Base-by-base conservation (phyloP, 2,797 vertebrate genomes). In the Remorina albescens region DNA sequence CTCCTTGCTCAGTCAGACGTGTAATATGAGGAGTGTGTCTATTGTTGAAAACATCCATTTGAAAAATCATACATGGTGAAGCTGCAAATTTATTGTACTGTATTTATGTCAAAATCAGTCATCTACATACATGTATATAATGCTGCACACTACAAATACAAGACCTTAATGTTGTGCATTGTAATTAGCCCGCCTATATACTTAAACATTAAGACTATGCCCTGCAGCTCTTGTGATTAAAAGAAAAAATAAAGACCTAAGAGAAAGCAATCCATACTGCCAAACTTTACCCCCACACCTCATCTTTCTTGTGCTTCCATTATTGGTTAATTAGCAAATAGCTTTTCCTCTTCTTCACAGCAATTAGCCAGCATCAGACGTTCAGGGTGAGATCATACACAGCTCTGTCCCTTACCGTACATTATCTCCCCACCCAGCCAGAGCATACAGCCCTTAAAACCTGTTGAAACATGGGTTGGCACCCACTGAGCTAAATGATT, bases 281-380 rank as follows among this genome's bases (percentile, higher is more conserved):
- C 59, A 71, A 57, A 67, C 71, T 78, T 46, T 41, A 63, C 36
- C 77, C 80, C 80, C 69, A 15, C 67, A 42, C 74, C 76, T 84
- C 80, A 65, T 85, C 79, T 64, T 72, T 55, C 70, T 59, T 65
- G 67, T 79, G 69, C 58, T 59, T 83, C 81, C 72, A 82, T 88
- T 88, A 91, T 85, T 84, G 82, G 85, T 82, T 90, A 84, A 91
- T 91, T 91, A 89, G 86, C 81, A 74, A 80, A 87, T 83, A 73
- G 86, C 86, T 81, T 86, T 78, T 87, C 82, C 82, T 85, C 74
- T 59, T 86, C 78, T 84, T 86, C 84, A 51, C 81, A 81, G 85
- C 86, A 87, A 91, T 92, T 92, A 91, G 71, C 80, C 82, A 44
- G 75, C 84, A 83, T 80, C 71, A 74, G 79, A 63, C 71, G 58